Conservation (phyloP, 2,888 invertebrate genomes). For the Dryadula phaetusa region DNA sequence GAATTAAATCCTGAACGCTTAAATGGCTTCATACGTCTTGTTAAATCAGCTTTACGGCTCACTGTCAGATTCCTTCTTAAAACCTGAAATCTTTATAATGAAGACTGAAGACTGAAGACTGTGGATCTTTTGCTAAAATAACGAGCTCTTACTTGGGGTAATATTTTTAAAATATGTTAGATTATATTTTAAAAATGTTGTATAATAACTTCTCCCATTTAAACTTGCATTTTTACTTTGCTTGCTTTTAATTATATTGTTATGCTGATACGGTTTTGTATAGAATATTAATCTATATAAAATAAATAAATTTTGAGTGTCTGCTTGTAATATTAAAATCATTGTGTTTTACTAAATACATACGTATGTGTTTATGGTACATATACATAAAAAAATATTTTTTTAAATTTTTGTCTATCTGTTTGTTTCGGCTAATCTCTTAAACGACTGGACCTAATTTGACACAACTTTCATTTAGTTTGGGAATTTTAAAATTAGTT, state of each 20-base stretch:
- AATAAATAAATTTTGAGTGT: too few species aligned
- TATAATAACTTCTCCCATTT: neutral
- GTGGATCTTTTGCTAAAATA: constrained; percentile 12
- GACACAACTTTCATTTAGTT: too few species aligned
- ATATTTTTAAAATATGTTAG: constrained; percentile 4
- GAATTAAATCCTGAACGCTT: constrained; percentile 24
- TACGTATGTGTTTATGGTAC: too few species aligned
- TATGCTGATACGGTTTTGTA: too few species aligned
- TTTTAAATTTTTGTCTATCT: too few species aligned
- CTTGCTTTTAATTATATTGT: neutral
- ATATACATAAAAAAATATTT: too few species aligned
- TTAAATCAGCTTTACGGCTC: constrained; percentile 29
- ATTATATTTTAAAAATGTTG: neutral
- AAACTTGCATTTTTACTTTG: neutral
- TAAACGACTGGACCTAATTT: too few species aligned
- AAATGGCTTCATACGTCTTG: constrained; percentile 36
- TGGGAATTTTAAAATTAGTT: too few species aligned
- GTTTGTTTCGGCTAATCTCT: too few species aligned
- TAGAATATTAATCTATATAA: too few species aligned
- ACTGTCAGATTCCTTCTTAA: constrained; percentile 33
- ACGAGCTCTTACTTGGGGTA: constrained; percentile 3
- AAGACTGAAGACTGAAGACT: constrained; percentile 16
- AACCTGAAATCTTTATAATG: constrained; percentile 30
- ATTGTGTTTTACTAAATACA: too few species aligned
- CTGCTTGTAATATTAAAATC: too few species aligned